These are phyloP conservation scores for Magallana nippona DNA, from an alignment of 2,888 invertebrate species.

Conservation along the genomic window DNA sequence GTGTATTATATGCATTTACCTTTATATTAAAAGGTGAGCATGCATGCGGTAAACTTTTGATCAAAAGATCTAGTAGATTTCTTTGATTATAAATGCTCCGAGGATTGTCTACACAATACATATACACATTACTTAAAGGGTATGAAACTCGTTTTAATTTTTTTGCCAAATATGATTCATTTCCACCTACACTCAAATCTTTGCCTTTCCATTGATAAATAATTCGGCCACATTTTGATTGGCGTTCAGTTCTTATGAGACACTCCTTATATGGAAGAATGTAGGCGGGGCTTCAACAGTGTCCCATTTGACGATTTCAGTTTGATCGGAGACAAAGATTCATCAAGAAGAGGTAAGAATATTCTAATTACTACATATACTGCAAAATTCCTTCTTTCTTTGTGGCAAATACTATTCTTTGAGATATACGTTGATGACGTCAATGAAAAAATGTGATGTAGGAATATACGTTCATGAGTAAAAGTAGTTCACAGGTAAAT, in stretches of 20 bases:
- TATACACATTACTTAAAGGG: not conserved
- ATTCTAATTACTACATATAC: not conserved
- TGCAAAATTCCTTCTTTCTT: not conserved
- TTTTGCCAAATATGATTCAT: slow-evolving; percentile 17
- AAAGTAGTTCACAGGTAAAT: slow-evolving; percentile 42
- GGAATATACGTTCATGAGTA: slow-evolving; percentile 21
- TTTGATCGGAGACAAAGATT: not conserved
- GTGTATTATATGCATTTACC: no score
- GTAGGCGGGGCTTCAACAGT: not conserved
- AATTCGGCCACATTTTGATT: slow-evolving; percentile 43
- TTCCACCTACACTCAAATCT: slow-evolving; percentile 10
- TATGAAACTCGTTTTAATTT: not conserved
- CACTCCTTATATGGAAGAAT: slow-evolving; percentile 45
- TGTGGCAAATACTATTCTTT: not conserved
- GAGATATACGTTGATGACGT: slow-evolving; percentile 32
- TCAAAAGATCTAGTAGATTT: no score
- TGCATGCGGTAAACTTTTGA: no score
- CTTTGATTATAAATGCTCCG: no score
- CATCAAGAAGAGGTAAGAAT: not conserved
- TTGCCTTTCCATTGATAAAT: slow-evolving; percentile 48
- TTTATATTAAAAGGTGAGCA: no score
- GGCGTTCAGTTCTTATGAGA: slow-evolving; percentile 40
- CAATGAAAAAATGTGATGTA: slow-evolving; percentile 39
- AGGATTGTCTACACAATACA: no score
- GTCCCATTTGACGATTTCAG: slow-evolving; percentile 16